These are phyloP conservation scores for Platyrinchus mystaceus DNA, from an alignment of 2,797 vertebrate species.

Conservation along the genomic window DNA sequence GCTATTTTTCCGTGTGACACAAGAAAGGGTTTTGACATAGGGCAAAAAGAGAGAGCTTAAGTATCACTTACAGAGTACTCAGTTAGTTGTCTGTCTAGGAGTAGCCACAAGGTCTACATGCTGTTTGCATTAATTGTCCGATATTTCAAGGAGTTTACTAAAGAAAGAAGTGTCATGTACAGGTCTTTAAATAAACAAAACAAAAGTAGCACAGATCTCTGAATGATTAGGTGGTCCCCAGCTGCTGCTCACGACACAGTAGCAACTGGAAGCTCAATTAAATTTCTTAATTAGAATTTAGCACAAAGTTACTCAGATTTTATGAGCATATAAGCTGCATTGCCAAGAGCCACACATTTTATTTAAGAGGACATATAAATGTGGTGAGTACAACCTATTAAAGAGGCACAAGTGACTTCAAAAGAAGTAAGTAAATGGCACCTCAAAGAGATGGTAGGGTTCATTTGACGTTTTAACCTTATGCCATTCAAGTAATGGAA, in stretches of 20 bases:
- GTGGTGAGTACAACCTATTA: background rate
- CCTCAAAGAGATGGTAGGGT: background rate
- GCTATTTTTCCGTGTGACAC: background rate
- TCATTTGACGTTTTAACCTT: background rate
- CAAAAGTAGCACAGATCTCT: slow-evolving; percentile 12
- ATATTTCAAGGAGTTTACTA: slow-evolving; percentile 59
- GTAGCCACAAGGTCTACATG: background rate
- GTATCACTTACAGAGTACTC: background rate
- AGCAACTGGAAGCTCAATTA: slow-evolving; percentile 58
- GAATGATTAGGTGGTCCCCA: slow-evolving; percentile 52
- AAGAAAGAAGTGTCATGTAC: slow-evolving; percentile 29
- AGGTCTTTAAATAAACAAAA: slow-evolving; percentile 37
- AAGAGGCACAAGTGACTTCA: slow-evolving; percentile 6
- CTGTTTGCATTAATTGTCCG: background rate
- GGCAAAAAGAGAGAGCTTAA: background rate
- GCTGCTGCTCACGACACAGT: slow-evolving; percentile 30
- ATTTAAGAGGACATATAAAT: slow-evolving; percentile 37
- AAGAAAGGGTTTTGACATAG: background rate
- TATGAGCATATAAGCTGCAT: background rate
- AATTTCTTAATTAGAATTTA: slow-evolving; percentile 54
- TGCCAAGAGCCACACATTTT: background rate
- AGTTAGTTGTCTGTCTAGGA: background rate
- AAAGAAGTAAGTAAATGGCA: background rate
- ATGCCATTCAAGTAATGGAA: background rate
- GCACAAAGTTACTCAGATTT: slow-evolving; percentile 5